These are phyloP conservation scores for Smittia sp. DNA, from an alignment of 2,888 invertebrate species.

Conservation along the genomic window DNA sequence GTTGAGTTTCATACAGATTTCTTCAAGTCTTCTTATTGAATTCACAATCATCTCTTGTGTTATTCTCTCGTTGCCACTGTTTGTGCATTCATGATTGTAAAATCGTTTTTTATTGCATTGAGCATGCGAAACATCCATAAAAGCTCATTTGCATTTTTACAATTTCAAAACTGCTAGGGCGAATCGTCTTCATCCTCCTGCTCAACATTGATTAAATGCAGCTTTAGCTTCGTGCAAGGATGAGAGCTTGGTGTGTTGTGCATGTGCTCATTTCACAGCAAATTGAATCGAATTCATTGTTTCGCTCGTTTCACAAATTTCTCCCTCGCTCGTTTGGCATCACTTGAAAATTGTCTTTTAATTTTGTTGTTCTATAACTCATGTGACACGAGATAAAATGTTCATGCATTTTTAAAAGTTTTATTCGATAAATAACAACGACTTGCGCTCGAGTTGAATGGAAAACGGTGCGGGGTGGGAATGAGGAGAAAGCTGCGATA, in stretches of 20 bases:
- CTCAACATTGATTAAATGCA: conserved; percentile 5
- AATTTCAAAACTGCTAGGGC: conserved; percentile 2
- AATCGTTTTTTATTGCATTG: background rate
- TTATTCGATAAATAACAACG: background rate
- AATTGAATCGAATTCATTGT: conserved; percentile 21
- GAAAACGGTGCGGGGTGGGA: too few relatives aligned
- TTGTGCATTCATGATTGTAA: background rate
- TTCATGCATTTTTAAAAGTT: background rate
- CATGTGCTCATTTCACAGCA: conserved; percentile 21
- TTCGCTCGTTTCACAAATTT: background rate
- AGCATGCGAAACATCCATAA: background rate
- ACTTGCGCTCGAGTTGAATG: too few relatives aligned
- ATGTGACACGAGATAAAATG: background rate
- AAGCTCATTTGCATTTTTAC: background rate
- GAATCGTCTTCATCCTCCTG: background rate
- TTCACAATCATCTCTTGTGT: conserved; percentile 1
- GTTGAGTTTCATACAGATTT: conserved; percentile 6
- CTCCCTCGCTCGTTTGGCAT: background rate
- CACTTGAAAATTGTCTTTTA: conserved; percentile 30
- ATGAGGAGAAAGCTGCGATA: too few relatives aligned
- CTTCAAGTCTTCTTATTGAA: conserved; percentile 23
- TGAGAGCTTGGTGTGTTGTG: background rate
- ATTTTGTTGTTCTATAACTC: conserved; percentile 30
- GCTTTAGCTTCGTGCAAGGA: background rate
- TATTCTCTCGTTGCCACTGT: background rate